phyloP scores from a whole-genome alignment of 2,888 invertebrate species.

The Osmoderma eremita region DNA sequence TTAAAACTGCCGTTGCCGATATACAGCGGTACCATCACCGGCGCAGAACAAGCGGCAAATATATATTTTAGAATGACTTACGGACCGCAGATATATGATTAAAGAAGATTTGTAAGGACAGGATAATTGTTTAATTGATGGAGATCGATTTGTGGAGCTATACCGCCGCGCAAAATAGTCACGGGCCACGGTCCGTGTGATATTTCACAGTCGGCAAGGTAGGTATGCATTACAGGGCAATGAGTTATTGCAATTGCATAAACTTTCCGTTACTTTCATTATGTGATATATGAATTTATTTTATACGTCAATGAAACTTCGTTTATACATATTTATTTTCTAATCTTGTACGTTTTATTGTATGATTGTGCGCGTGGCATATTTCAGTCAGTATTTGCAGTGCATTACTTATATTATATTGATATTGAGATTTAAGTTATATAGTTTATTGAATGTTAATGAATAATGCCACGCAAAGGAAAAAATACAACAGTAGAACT shows the following conservation, averaged over 20 bases:
- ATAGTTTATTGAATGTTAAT: too few species aligned
- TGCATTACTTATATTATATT: too few species aligned
- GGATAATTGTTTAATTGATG: conserved; percentile 61
- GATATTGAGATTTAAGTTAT: too few species aligned
- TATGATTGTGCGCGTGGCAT: too few species aligned
- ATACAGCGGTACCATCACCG: conserved; percentile 23
- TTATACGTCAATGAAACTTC: too few species aligned
- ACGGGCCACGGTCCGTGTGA: conserved; percentile 28
- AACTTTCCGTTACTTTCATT: conserved; percentile 11
- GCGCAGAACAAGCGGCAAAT: conserved; percentile 17
- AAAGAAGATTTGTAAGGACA: conserved; percentile 60
- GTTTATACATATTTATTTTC: too few species aligned
- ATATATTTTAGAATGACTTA: conserved; percentile 52
- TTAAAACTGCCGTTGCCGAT: conserved; percentile 30
- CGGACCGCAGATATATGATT: conserved; percentile 58
- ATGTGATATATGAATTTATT: too few species aligned
- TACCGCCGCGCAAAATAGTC: conserved; percentile 28
- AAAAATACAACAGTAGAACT: too few species aligned
- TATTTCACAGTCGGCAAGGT: conserved; percentile 32
- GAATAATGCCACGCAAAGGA: too few species aligned
- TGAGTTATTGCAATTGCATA: conserved; percentile 36
- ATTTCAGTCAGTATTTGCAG: too few species aligned
- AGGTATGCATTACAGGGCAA: neutral
- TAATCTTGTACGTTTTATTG: too few species aligned
- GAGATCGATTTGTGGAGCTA: conserved; percentile 47